Percentiles rank a stretch among this genome's conserved stretches.
phyloP scores from a whole-genome alignment of 2,888 invertebrate species.

The Aspidiotus destructor region DNA sequence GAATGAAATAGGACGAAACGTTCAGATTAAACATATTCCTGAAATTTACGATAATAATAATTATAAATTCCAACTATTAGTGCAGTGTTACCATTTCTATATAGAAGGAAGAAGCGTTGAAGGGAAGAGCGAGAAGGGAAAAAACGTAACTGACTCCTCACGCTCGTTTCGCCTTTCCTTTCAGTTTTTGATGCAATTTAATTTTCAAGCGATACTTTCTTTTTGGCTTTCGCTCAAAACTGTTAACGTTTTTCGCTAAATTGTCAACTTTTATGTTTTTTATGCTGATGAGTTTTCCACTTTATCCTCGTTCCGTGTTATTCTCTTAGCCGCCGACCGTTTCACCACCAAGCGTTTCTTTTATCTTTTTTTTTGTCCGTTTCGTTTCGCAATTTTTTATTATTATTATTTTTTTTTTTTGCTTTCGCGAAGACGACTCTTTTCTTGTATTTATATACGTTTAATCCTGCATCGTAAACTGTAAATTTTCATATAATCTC shows the following conservation, averaged over 20 bases:
- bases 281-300: slow-evolving; percentile 33
- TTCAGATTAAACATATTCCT: neutral
- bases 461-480: slow-evolving; percentile 33
- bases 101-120: neutral
- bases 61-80: slow-evolving; percentile 10
- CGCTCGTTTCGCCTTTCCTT: slow-evolving; percentile 1
- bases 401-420: slow-evolving; percentile 27
- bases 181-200: slow-evolving; percentile 32
- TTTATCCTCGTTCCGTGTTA: slow-evolving; percentile 32
- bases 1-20: neutral
- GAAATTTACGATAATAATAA: slow-evolving; percentile 5
- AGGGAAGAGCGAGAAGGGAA: neutral
- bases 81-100: neutral
- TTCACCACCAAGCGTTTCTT: slow-evolving; percentile 15
- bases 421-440: slow-evolving; percentile 31
- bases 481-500: slow-evolving; percentile 32
- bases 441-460: slow-evolving; percentile 31
- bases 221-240: slow-evolving; percentile 32
- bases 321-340: slow-evolving; percentile 14
- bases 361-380: slow-evolving; percentile 27
- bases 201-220: slow-evolving; percentile 33
- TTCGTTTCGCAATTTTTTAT: slow-evolving; percentile 33
- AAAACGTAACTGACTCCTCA: slow-evolving; percentile 11
- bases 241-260: slow-evolving; percentile 33
- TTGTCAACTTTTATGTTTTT: slow-evolving; percentile 33